These are phyloP conservation scores for Rhaphigaster nebulosa DNA, from an alignment of 2,888 invertebrate species.

Conservation along the genomic window DNA sequence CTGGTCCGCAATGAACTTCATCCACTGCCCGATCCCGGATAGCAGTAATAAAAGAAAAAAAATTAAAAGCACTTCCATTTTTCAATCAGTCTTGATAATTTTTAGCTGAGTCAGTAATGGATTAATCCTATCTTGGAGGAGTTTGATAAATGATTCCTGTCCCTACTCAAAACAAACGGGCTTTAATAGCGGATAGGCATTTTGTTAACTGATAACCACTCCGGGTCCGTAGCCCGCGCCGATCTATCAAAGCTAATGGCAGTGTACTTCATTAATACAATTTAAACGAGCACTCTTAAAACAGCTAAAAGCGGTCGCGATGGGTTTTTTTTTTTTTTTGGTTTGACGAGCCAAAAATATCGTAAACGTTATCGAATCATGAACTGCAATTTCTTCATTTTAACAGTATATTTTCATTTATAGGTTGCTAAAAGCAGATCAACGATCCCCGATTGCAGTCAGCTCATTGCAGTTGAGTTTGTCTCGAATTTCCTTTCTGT, in stretches of 20 bases:
- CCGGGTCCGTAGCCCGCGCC: background rate
- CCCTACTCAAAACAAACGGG: background rate
- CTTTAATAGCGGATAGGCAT: background rate
- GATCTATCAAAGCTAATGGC: background rate
- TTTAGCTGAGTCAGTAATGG: conserved; percentile 44
- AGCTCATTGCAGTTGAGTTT: too few relatives aligned
- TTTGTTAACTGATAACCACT: conserved; percentile 15
- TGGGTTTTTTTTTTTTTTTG: background rate
- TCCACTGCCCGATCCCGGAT: background rate
- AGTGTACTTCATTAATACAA: background rate
- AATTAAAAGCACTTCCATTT: conserved; percentile 7
- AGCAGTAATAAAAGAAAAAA: background rate
- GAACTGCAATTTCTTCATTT: too few relatives aligned
- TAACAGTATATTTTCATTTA: too few relatives aligned
- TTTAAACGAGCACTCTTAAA: background rate
- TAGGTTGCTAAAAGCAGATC: too few relatives aligned
- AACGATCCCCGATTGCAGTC: too few relatives aligned
- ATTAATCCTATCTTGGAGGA: background rate
- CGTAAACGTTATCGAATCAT: too few relatives aligned
- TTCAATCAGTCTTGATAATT: conserved; percentile 3
- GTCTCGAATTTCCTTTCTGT: too few relatives aligned
- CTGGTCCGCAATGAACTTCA: background rate
- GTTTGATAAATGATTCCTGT: conserved; percentile 1
- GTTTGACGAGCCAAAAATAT: background rate
- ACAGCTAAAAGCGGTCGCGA: background rate